phyloP scores from a whole-genome alignment of 2,797 vertebrate species.

The Anolis apletophallus region DNA sequence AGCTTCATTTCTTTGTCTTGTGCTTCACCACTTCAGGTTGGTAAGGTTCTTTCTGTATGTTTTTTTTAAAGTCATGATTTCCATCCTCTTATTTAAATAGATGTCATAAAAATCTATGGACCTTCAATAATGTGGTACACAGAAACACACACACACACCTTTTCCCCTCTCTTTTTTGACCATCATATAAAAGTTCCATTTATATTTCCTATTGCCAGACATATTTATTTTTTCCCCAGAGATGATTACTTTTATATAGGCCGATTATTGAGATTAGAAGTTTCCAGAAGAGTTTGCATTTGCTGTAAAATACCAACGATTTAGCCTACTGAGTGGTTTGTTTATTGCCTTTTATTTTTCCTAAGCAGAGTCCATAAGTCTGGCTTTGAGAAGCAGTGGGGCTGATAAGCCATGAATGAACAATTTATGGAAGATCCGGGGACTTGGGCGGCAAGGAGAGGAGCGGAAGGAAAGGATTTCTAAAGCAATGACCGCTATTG shows the following conservation, averaged over 20 bases:
- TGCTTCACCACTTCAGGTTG: background rate
- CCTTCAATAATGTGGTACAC: slow-evolving; percentile 23
- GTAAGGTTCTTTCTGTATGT: background rate
- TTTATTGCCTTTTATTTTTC: slow-evolving; percentile 69
- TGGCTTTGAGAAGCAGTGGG: slow-evolving; percentile 68
- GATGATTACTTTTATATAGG: slow-evolving; percentile 54
- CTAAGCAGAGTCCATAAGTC: slow-evolving; percentile 61
- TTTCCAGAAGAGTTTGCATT: slow-evolving; percentile 68
- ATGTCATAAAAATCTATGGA: slow-evolving; percentile 18
- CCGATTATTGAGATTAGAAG: slow-evolving; percentile 56
- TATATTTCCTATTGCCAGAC: slow-evolving; percentile 50
- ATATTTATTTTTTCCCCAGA: slow-evolving; percentile 58
- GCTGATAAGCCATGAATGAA: slow-evolving; percentile 66
- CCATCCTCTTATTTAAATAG: background rate
- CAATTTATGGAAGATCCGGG: slow-evolving; percentile 63
- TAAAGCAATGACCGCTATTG: slow-evolving; percentile 72
- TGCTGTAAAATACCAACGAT: slow-evolving; percentile 58
- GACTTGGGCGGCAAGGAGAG: slow-evolving; percentile 62
- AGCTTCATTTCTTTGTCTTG: background rate
- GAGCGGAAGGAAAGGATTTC: slow-evolving; percentile 69
- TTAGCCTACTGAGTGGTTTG: slow-evolving; percentile 60
- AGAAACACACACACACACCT: background rate
- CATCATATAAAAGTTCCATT: slow-evolving; percentile 12
- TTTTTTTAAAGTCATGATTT: background rate
- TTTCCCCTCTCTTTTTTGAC: background rate